These are phyloP conservation scores for Subanguina moxae DNA, from an alignment of 1,140 invertebrate species.

Conservation along the genomic window DNA sequence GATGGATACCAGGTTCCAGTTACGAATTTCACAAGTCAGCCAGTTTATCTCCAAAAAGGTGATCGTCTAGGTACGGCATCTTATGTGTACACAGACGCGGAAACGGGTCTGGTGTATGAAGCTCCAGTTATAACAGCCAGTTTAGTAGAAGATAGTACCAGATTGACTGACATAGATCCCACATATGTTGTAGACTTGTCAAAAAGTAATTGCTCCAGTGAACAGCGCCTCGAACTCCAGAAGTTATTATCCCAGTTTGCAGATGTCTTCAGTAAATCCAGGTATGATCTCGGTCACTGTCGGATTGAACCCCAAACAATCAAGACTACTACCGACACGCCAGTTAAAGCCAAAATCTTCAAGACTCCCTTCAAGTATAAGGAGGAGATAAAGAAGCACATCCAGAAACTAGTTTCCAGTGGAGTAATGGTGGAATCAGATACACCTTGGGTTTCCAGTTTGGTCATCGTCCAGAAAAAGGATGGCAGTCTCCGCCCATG, in stretches of 20 bases:
- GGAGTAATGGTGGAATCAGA: conserved; percentile 13
- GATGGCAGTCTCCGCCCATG: neutral
- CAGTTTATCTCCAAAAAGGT: no score
- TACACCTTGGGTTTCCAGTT: neutral
- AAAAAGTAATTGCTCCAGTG: neutral
- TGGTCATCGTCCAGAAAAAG: conserved; percentile 12
- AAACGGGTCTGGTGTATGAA: no score
- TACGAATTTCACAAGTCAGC: no score
- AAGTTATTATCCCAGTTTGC: neutral
- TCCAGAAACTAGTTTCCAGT: neutral
- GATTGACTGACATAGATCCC: conserved; percentile 5
- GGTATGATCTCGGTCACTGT: conserved; percentile 11
- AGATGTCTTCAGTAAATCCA: conserved; percentile 10
- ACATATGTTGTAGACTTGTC: neutral
- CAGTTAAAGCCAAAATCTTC: neutral
- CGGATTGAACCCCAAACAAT: neutral
- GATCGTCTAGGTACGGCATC: no score
- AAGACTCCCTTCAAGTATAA: conserved; percentile 3
- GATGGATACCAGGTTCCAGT: no score
- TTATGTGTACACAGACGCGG: no score
- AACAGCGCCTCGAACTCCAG: neutral
- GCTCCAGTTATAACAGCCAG: no score
- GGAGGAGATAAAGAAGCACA: neutral
- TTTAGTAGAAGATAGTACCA: no score
- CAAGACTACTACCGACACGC: neutral